Conservation (phyloP, 2,113 vertebrate genomes). For the Grammomys surdaster region DNA sequence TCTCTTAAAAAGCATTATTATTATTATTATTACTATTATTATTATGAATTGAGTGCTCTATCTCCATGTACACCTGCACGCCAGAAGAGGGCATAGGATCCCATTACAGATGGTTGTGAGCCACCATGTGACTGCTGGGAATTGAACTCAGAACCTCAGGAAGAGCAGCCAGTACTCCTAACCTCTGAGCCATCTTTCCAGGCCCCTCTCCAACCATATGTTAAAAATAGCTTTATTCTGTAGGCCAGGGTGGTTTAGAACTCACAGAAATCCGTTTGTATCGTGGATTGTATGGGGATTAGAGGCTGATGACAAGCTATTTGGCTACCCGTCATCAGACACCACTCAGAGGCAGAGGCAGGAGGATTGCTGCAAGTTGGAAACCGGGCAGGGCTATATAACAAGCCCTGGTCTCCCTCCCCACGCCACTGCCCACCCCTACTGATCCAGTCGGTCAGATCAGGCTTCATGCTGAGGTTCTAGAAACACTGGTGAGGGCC, state of each 20-base stretch:
- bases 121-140: no score
- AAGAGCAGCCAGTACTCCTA: not conserved
- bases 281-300: not conserved
- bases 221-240: not conserved
- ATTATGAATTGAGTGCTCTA: no score
- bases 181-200: not conserved
- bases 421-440: not conserved
- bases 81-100: no score
- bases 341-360: not conserved
- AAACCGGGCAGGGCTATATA: not conserved
- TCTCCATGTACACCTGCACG: no score
- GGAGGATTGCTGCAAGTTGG: not conserved
- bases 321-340: not conserved
- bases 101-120: no score
- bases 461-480: not conserved
- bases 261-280: not conserved
- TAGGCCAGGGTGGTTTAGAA: not conserved
- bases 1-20: conserved; percentile 15
- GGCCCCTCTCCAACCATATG: not conserved
- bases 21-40: no score
- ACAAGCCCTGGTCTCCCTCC: not conserved
- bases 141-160: no score
- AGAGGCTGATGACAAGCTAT: not conserved
- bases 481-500: not conserved
- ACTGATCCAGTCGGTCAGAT: not conserved